Evolutionary conservation across 2,113 vertebrate genomes (phyloP).

Genomic region (Prolemur simus): DNA sequence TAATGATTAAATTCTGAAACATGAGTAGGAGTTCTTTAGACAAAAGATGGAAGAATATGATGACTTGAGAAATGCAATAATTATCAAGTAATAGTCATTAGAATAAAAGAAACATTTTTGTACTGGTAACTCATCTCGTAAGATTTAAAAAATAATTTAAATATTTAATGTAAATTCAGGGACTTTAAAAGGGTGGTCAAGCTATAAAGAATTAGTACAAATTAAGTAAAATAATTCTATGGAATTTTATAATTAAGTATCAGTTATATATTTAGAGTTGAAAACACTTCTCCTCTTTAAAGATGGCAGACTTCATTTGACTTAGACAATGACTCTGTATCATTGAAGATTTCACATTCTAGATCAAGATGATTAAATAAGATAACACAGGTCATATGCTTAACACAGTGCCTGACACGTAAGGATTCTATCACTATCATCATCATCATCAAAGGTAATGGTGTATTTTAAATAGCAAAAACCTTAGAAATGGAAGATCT

Average conservation of each 20-base stretch:
- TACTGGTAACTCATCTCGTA: neutral
- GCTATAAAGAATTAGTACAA: constrained; percentile 16
- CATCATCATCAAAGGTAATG: neutral
- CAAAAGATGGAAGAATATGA: neutral
- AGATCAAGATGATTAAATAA: neutral
- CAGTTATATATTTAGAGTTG: neutral
- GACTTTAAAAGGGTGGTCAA: constrained; percentile 28
- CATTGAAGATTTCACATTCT: neutral
- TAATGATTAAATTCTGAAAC: neutral
- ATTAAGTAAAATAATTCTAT: constrained; percentile 4
- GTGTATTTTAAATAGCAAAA: neutral
- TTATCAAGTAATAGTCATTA: neutral
- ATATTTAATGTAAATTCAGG: constrained; percentile 41
- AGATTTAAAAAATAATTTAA: constrained; percentile 30
- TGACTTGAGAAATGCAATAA: neutral
- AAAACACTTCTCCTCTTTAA: constrained; percentile 25
- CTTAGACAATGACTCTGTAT: neutral
- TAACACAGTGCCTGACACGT: neutral
- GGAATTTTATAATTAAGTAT: constrained; percentile 38
- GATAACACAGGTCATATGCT: neutral
- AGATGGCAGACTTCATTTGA: neutral
- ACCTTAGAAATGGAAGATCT: neutral
- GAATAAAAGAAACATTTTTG: constrained; percentile 7
- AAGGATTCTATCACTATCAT: neutral
- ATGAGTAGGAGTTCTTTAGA: neutral